phyloP scores from a whole-genome alignment of 2,113 vertebrate species.

The Caloenas nicobarica region DNA sequence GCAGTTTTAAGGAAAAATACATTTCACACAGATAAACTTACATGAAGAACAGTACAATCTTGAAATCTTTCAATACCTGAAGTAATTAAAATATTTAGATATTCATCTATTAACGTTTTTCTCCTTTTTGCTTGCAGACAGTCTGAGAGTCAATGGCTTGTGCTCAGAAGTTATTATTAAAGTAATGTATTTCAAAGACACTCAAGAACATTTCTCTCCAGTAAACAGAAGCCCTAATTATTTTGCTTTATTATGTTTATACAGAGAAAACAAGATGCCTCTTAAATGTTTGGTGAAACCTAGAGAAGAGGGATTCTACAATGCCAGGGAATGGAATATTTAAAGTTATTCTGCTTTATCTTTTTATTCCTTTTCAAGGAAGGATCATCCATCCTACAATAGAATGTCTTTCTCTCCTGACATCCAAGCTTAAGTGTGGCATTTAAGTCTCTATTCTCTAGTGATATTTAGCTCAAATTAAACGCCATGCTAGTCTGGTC shows the following conservation, averaged over 20 bases:
- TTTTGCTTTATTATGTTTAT: background rate
- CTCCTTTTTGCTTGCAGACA: background rate
- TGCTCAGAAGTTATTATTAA: background rate
- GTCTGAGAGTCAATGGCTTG: background rate
- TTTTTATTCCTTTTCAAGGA: background rate
- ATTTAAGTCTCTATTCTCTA: background rate
- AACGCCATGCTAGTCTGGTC: background rate
- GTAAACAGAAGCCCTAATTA: conserved; percentile 9
- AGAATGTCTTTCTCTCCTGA: background rate
- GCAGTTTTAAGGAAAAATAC: background rate
- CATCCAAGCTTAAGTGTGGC: background rate
- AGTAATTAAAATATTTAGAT: background rate
- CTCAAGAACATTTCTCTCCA: background rate
- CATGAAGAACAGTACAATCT: background rate
- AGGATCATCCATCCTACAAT: background rate
- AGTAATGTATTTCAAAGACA: background rate
- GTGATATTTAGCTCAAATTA: background rate
- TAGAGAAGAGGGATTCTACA: background rate
- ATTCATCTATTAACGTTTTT: background rate
- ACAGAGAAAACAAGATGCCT: background rate
- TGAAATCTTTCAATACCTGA: background rate
- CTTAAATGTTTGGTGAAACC: background rate
- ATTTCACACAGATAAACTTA: background rate
- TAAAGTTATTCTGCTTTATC: background rate
- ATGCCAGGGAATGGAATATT: background rate